phyloP scores from a whole-genome alignment of 35 echinoderm and acorn worm species.

The Patiria miniata region DNA sequence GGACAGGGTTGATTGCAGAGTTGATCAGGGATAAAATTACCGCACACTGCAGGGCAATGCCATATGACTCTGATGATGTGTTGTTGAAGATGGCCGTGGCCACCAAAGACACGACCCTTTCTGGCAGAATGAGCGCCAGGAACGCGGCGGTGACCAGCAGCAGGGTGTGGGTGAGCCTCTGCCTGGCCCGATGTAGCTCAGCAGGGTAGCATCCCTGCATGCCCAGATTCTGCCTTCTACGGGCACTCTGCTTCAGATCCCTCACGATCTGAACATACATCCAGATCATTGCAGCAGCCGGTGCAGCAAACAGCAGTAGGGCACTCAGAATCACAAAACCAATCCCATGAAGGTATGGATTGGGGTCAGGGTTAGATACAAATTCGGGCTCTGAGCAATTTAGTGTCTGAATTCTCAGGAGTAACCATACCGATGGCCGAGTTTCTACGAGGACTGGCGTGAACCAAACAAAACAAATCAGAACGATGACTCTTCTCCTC shows the following conservation, averaged over 20 bases:
- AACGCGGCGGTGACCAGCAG: neutral
- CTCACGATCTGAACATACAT: neutral
- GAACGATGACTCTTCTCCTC: neutral
- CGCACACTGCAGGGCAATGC: neutral
- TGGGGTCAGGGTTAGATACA: neutral
- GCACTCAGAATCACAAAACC: neutral
- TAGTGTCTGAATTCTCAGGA: neutral
- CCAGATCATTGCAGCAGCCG: neutral
- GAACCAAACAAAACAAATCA: neutral
- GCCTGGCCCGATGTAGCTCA: neutral
- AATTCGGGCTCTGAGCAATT: neutral
- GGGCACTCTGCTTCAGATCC: neutral
- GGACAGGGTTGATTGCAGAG: neutral
- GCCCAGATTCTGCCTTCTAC: neutral
- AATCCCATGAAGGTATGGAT: neutral
- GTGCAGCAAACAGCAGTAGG: neutral
- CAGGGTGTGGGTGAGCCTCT: neutral
- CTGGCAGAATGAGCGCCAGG: neutral
- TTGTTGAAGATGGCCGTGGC: neutral
- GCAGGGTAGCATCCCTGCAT: neutral
- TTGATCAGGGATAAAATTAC: neutral
- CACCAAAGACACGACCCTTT: neutral
- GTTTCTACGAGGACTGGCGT: neutral
- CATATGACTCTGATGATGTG: neutral
- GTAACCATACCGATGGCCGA: neutral